These are phyloP conservation scores for Fragum whitleyi DNA, from an alignment of 2,888 invertebrate species.

Conservation along the genomic window DNA sequence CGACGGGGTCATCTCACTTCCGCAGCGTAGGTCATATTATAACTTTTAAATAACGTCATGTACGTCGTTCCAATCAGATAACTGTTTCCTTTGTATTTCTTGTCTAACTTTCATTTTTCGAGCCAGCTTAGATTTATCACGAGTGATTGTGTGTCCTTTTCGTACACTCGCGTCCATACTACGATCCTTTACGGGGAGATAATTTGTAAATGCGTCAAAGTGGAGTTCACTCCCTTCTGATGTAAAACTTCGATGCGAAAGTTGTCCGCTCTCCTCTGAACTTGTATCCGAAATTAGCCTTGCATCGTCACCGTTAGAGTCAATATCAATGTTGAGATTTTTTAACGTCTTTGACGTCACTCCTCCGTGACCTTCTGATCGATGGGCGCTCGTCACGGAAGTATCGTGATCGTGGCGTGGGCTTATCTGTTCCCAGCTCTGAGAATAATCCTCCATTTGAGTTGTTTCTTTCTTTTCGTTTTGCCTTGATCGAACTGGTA, in stretches of 20 bases:
- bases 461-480: background rate
- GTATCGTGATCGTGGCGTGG: constrained; percentile 38
- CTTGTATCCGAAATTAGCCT: constrained; percentile 57
- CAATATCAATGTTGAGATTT: constrained; percentile 32
- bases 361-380: background rate
- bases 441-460: constrained; percentile 49
- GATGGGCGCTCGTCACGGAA: constrained; percentile 22
- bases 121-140: constrained; percentile 34
- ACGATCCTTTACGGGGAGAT: constrained; percentile 15
- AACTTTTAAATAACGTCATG: constrained; percentile 53
- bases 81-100: constrained; percentile 55
- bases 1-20: no score
- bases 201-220: constrained; percentile 37
- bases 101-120: constrained; percentile 53
- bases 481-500: constrained; percentile 47
- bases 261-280: constrained; percentile 52
- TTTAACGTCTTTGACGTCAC: constrained; percentile 33
- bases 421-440: constrained; percentile 64
- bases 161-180: constrained; percentile 33
- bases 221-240: constrained; percentile 28
- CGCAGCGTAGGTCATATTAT: no score
- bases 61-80: constrained; percentile 54
- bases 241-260: constrained; percentile 45
- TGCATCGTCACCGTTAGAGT: constrained; percentile 38
- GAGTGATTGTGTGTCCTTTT: constrained; percentile 27